Percentiles rank a stretch among this genome's conserved stretches.
These are phyloP conservation scores for Cartodere bifasciata DNA, from an alignment of 2,888 invertebrate species.

Conservation along the genomic window DNA sequence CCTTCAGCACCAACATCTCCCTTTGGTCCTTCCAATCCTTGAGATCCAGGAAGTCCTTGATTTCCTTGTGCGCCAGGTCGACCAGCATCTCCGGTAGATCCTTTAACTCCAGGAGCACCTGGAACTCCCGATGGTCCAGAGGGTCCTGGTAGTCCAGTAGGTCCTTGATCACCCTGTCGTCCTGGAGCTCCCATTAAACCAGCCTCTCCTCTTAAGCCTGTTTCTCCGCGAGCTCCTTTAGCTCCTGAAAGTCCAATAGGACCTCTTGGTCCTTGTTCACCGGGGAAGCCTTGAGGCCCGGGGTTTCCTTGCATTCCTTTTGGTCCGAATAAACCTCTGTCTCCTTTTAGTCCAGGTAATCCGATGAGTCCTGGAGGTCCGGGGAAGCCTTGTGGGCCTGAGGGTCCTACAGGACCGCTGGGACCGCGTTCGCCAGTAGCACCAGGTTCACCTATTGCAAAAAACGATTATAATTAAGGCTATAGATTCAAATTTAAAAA, in stretches of 20 bases:
- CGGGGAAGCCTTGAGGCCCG: conserved; percentile 46
- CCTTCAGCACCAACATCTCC: conserved; percentile 63
- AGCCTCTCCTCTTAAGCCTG: conserved; percentile 60
- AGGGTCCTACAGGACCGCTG: conserved; percentile 56
- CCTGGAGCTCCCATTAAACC: conserved; percentile 69
- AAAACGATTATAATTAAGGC: no score
- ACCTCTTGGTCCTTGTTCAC: conserved; percentile 51
- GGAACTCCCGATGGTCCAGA: conserved; percentile 56
- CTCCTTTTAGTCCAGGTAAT: conserved; percentile 59
- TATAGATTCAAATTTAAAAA: no score
- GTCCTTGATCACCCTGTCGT: conserved; percentile 61
- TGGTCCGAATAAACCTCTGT: conserved; percentile 53
- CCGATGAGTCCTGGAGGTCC: conserved; percentile 59
- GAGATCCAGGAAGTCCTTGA: conserved; percentile 56
- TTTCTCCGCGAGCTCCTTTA: conserved; percentile 64
- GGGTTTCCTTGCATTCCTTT: conserved; percentile 64
- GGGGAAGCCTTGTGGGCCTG: conserved; percentile 55
- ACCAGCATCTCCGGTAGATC: conserved; percentile 56
- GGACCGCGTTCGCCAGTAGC: conserved; percentile 61
- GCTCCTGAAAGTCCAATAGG: conserved; percentile 49
- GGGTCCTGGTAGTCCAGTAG: conserved; percentile 55
- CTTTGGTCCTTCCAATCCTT: conserved; percentile 60
- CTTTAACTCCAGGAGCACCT: conserved; percentile 62
- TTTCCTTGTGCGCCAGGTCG: conserved; percentile 53
- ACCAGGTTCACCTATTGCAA: conserved; percentile 58